Evolutionary conservation across 2,797 vertebrate species (phyloP).

Genomic region (Glyptemys insculpta): DNA sequence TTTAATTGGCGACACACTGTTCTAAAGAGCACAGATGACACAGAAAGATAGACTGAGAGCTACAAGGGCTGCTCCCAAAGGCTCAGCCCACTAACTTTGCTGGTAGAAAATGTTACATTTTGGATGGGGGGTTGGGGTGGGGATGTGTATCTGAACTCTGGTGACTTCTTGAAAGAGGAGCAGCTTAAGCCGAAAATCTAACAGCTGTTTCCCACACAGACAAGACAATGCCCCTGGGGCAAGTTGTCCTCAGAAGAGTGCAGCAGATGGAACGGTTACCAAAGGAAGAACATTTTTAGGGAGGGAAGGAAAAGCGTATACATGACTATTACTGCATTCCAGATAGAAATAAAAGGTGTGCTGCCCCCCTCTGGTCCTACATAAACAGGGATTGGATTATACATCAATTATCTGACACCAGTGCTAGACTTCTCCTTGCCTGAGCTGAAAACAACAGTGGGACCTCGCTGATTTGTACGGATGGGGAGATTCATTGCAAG

Average conservation of each 20-base stretch:
- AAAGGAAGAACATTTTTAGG: rapidly evolving
- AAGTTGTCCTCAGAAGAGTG: neutral
- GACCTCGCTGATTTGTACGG: neutral
- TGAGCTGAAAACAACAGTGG: neutral
- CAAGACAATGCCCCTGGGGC: neutral
- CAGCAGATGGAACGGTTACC: neutral
- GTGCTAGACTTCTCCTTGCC: neutral
- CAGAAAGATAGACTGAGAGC: neutral
- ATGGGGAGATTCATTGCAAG: neutral
- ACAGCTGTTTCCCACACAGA: neutral
- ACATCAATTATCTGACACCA: neutral
- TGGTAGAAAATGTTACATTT: neutral
- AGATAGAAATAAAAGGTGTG: neutral
- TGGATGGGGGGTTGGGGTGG: neutral
- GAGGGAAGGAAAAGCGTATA: neutral
- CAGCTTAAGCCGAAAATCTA: neutral
- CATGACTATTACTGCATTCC: rapidly evolving
- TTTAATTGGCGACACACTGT: neutral
- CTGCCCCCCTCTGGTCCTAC: neutral
- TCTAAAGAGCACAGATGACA: neutral
- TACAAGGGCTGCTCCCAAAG: neutral
- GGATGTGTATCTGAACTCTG: rapidly evolving
- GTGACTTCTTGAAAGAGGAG: neutral
- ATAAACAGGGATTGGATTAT: neutral
- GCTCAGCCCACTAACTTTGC: neutral